phyloP scores from a whole-genome alignment of 1,140 invertebrate genomes.

The Olivierus martensii region DNA sequence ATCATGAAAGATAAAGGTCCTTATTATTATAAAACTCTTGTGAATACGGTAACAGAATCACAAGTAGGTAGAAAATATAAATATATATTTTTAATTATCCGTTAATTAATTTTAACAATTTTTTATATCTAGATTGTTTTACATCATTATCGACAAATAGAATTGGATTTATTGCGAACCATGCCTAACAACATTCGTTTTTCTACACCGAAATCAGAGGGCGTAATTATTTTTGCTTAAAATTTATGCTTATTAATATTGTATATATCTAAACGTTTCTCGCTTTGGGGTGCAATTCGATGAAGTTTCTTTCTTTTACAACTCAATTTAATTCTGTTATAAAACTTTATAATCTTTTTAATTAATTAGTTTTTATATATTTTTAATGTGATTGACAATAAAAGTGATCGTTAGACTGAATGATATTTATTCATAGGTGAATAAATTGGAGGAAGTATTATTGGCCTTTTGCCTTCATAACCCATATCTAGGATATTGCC shows the following conservation, averaged over 20 bases:
- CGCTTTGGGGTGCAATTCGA: no score
- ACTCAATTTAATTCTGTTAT: background rate
- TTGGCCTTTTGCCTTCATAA: constrained; percentile 38
- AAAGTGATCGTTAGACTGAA: no score
- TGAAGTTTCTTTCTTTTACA: background rate
- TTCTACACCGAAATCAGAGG: constrained; percentile 32
- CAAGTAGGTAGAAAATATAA: constrained; percentile 25
- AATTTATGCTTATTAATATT: no score
- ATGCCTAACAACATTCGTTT: constrained; percentile 39
- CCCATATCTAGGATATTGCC: constrained; percentile 37
- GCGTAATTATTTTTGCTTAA: constrained; percentile 29
- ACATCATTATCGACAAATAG: constrained; percentile 31
- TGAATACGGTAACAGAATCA: constrained; percentile 31
- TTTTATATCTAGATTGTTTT: constrained; percentile 4
- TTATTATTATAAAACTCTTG: constrained; percentile 36
- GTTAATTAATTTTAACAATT: background rate
- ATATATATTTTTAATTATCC: background rate
- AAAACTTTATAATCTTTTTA: no score
- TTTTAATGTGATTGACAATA: no score
- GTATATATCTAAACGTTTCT: no score
- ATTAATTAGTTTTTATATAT: no score
- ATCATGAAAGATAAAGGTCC: constrained; percentile 34
- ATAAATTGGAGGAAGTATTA: constrained; percentile 31
- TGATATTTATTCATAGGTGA: no score
- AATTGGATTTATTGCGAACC: constrained; percentile 37